Percentiles rank a stretch among this genome's conserved stretches.
Conservation (phyloP, 2,797 vertebrate species). For the Diplodus sargus region DNA sequence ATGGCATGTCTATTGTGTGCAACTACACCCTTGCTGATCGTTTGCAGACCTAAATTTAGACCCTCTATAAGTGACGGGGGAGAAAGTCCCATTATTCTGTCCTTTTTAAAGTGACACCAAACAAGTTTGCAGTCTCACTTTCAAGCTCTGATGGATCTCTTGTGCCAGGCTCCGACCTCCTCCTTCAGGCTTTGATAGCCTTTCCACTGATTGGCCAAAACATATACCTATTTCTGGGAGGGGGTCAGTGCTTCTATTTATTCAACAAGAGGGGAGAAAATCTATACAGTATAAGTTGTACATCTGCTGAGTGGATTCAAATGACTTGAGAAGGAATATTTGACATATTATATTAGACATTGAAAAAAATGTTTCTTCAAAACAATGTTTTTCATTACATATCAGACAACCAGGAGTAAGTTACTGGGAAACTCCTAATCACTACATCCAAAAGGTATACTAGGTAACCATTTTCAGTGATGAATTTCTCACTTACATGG, state of each 20-base stretch:
- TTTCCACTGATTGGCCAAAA: slow-evolving; percentile 25
- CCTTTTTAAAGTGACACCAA: slow-evolving; percentile 43
- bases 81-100: slow-evolving; percentile 60
- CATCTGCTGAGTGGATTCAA: not conserved
- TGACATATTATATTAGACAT: not conserved
- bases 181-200: slow-evolving; percentile 30
- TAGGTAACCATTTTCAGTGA: not conserved
- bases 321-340: not conserved
- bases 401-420: not conserved
- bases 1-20: slow-evolving; percentile 74
- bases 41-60: slow-evolving; percentile 79
- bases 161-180: slow-evolving; percentile 18
- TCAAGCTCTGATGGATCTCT: slow-evolving; percentile 26
- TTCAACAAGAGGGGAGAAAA: not conserved
- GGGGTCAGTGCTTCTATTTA: not conserved
- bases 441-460: not conserved
- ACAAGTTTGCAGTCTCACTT: slow-evolving; percentile 37
- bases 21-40: slow-evolving; percentile 66
- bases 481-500: not conserved
- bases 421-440: not conserved
- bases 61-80: slow-evolving; percentile 38
- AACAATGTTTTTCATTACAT: too few species aligned
- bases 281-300: too few species aligned
- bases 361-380: not conserved
- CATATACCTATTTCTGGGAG: slow-evolving; percentile 11